Evolutionary conservation across 2,888 invertebrate species (phyloP), one percentile per base, ranked within the genome.

Genomic region (Muscina levida): DNA sequence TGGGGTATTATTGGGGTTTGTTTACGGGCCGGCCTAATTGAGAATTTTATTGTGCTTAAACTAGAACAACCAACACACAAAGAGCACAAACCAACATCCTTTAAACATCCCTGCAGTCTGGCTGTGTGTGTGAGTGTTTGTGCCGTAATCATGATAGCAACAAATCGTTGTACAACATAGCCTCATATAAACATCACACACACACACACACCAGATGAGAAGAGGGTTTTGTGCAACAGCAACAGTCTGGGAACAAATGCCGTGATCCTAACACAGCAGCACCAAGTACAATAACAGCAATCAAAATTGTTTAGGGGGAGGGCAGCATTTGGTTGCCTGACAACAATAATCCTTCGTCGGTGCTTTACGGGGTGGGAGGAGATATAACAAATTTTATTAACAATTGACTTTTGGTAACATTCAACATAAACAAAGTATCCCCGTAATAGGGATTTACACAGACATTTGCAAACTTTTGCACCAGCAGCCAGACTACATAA

Each of bases 391-490:
- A 73, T 80, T 80, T 80, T 71, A 73, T 67, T 77, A 80, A 44
- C 80, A 77, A 80, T 80, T 71, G 79, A 80, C 72, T 80, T 80
- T 76, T 76, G 79, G 70, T 57, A 48, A 76, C 46, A 46, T 15
- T 15, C 11, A 26, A 31, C 73, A 71, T 72, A 70, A 78, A 79
- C 59, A 67, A 79, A 78, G 46, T 51, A 62, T 57, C 62, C 22
- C 19, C 42, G 66, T 48, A 65, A 46, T 44, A 42, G 15, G 68
- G 44, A 44, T 19, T 13, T 48, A 24, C 48, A 53, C 39, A 48
- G n/a, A 48, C 46, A 26, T 17, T 31, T 42, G 19, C 44, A 66
- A 31, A 26, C n/a, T 62, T 62, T 42, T 39, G 37, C 37, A 59
- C 15, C 53, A 37, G 6, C 19, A 37, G 4, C n/a, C 8, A 31